Base-by-base conservation (phyloP, 2,888 invertebrate genomes). In the Eurytoma adleriae region DNA sequence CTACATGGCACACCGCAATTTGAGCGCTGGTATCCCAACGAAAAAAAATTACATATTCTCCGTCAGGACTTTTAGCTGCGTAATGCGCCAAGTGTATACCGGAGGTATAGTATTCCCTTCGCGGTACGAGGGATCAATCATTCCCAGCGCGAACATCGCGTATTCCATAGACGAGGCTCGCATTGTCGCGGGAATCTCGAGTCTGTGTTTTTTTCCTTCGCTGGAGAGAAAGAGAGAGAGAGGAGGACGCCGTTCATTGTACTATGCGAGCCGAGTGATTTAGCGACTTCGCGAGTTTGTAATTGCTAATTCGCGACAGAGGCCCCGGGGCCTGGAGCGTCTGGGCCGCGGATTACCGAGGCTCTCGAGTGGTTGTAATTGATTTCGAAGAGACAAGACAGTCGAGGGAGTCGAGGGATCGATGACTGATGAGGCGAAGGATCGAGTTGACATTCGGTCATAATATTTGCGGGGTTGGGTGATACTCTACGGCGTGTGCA, bases 251-350 rank as follows among this genome's bases (percentile, higher is more conserved):
- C 18, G 30, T 57, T 57, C 13, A 69, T 69, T 56, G 40, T 54
- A 57, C 54, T 54, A 69, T 56, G n/a, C n/a, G n/a, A n/a, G 16
- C 30, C 27, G 56, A 54, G 20, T 57, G 69, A 70, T 70, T 70
- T 57, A 57, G 57, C 69, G 40, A 14, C 69, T 57, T 70, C 20
- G 69, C 54, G 18, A 7, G 48, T 59, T 70, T 70, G 59, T 24
- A 59, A 59, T 59, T 70, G 59, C 48, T 70, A 18, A 40, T 70
- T 70, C 40, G 20, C 16, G 12, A 50, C 48, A 50, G 24, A 66
- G n/a, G 20, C 20, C 48, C 12, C 30, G n/a, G 13, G 13, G 67
- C 50, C 57, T n/a, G 5, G n/a, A 16, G 30, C 27, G 30, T 3
- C 30, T 24, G 61, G 61, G 24, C 10, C 13, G 24, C 18, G 14